Conservation (phyloP, 2,797 vertebrate species). For the Pseudocheirus occidentalis region DNA sequence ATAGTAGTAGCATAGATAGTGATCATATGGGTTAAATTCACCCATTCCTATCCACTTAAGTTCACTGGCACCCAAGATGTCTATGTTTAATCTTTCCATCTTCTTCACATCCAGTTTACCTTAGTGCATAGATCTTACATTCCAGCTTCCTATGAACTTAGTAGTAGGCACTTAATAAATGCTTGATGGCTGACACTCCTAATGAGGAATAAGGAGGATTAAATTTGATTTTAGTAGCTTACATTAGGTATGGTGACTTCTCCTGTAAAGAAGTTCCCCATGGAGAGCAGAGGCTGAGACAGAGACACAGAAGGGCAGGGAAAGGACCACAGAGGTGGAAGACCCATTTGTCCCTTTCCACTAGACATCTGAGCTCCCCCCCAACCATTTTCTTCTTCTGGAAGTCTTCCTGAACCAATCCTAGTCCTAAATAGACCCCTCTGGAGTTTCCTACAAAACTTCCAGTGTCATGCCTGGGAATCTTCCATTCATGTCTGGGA, state of each 20-base stretch:
- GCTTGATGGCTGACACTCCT: neutral
- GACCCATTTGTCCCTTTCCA: neutral
- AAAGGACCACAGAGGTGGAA: neutral
- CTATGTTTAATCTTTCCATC: neutral
- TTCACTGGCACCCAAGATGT: neutral
- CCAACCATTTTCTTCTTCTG: neutral
- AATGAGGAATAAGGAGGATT: neutral
- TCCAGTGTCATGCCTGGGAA: neutral
- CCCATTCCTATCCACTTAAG: neutral
- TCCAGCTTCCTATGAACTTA: neutral
- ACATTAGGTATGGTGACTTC: neutral
- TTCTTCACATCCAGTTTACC: neutral
- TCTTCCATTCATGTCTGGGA: too few relatives aligned
- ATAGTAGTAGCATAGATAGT: neutral
- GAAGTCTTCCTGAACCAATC: neutral
- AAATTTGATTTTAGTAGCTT: neutral
- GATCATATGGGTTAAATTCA: neutral
- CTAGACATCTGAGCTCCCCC: neutral
- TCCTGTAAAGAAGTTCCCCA: neutral
- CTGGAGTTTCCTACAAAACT: neutral
- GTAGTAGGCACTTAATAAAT: neutral
- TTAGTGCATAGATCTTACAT: neutral
- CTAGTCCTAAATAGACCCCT: neutral
- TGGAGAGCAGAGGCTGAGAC: neutral
- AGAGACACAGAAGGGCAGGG: neutral